Evolutionary conservation across 2,113 vertebrate genomes (phyloP).

Genomic region (Haplochromis burtoni): DNA sequence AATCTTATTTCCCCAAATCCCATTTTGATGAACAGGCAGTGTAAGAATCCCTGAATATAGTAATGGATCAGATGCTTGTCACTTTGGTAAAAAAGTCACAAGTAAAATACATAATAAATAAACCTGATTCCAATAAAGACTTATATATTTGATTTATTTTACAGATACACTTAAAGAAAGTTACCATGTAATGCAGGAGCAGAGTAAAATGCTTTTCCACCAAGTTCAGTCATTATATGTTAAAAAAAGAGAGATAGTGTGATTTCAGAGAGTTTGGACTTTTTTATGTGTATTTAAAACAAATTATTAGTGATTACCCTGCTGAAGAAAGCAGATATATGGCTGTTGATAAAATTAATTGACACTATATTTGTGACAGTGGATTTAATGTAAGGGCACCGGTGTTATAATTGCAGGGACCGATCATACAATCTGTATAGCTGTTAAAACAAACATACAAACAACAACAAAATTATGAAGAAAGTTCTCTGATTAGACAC

Average conservation of each 20-base stretch:
- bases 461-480: neutral
- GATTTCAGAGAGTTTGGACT: neutral
- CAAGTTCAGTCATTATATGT: neutral
- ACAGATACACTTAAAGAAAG: neutral
- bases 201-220: neutral
- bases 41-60: neutral
- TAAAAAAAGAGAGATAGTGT: accelerated
- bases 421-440: neutral
- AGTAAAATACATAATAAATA: neutral
- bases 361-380: neutral
- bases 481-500: neutral
- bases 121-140: neutral
- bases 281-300: neutral
- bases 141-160: neutral
- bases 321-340: neutral
- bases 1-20: neutral
- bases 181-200: neutral
- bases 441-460: neutral
- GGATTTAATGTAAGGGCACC: neutral
- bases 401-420: neutral
- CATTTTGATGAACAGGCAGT: neutral
- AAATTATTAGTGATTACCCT: neutral
- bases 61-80: neutral
- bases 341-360: neutral
- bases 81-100: neutral